Percentiles rank a stretch among this genome's conserved stretches.
phyloP scores from a whole-genome alignment of 2,113 vertebrate species.

The Mola mola region DNA sequence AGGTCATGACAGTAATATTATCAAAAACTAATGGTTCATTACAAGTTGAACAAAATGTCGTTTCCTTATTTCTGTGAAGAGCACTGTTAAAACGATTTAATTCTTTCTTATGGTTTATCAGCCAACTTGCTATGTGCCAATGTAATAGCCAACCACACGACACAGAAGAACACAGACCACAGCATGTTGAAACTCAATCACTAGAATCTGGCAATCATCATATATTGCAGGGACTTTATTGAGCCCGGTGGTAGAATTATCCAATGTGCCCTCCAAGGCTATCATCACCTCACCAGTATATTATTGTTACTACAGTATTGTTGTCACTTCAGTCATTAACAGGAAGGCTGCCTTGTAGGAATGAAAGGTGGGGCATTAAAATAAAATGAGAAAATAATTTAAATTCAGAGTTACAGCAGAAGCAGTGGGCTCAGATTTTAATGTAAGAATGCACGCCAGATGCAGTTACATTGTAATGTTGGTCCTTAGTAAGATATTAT shows the following conservation, averaged over 20 bases:
- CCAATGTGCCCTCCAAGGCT: slow-evolving; percentile 21
- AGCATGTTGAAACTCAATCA: too few species aligned
- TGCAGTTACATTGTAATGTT: slow-evolving; percentile 33
- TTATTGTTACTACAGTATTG: slow-evolving; percentile 39
- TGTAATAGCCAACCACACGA: too few species aligned
- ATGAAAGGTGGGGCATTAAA: slow-evolving; percentile 41
- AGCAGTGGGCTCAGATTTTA: slow-evolving; percentile 27
- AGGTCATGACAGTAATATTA: slow-evolving; percentile 62
- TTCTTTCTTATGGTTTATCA: not conserved
- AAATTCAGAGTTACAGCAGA: slow-evolving; percentile 31
- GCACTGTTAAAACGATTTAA: not conserved
- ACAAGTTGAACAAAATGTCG: slow-evolving; percentile 33
- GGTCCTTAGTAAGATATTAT: slow-evolving; percentile 21
- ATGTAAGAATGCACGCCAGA: slow-evolving; percentile 24
- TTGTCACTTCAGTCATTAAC: slow-evolving; percentile 30
- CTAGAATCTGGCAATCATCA: too few species aligned
- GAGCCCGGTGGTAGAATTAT: slow-evolving; percentile 14
- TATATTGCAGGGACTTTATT: not conserved
- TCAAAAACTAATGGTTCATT: slow-evolving; percentile 58
- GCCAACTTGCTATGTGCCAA: not conserved
- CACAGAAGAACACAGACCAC: not conserved
- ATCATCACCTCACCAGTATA: slow-evolving; percentile 22
- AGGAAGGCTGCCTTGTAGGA: slow-evolving; percentile 32
- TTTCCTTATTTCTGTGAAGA: slow-evolving; percentile 4
- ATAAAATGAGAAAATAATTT: slow-evolving; percentile 34